These are phyloP conservation scores for Drosophila mojavensis DNA, from an alignment of 1,140 invertebrate genomes.

Conservation along the genomic window DNA sequence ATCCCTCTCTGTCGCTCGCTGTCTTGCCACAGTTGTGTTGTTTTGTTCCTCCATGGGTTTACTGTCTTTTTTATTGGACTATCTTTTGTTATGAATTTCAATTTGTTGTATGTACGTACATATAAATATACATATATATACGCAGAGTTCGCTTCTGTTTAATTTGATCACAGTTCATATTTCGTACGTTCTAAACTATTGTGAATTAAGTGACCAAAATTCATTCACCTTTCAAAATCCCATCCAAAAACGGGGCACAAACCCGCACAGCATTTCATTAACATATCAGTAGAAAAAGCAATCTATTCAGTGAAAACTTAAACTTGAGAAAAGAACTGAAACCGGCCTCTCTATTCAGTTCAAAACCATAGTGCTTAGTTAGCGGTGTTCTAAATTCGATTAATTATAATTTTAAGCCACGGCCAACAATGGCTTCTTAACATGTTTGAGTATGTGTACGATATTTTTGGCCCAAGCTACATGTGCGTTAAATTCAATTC, in stretches of 20 bases:
- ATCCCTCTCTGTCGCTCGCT: constrained; percentile 13
- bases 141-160: constrained; percentile 48
- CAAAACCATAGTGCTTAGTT: constrained; percentile 53
- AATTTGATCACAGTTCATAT: constrained; percentile 22
- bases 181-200: constrained; percentile 50
- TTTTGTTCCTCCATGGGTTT: constrained; percentile 51
- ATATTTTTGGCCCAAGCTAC: constrained; percentile 43
- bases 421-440: constrained; percentile 32
- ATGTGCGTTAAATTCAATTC: constrained; percentile 63
- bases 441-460: constrained; percentile 9
- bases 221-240: constrained; percentile 69
- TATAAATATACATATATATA: background rate
- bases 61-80: constrained; percentile 43
- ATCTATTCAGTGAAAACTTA: constrained; percentile 36
- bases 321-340: constrained; percentile 18
- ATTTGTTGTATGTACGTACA: constrained; percentile 18
- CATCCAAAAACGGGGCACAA: constrained; percentile 34
- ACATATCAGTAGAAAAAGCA: constrained; percentile 58
- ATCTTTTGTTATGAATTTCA: constrained; percentile 65
- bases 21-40: constrained; percentile 29
- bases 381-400: constrained; percentile 77
- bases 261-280: constrained; percentile 44
- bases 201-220: constrained; percentile 58
- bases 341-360: constrained; percentile 45
- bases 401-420: constrained; percentile 66